Conservation (phyloP, 2,888 invertebrate species). For the Adelphocoris suturalis region DNA sequence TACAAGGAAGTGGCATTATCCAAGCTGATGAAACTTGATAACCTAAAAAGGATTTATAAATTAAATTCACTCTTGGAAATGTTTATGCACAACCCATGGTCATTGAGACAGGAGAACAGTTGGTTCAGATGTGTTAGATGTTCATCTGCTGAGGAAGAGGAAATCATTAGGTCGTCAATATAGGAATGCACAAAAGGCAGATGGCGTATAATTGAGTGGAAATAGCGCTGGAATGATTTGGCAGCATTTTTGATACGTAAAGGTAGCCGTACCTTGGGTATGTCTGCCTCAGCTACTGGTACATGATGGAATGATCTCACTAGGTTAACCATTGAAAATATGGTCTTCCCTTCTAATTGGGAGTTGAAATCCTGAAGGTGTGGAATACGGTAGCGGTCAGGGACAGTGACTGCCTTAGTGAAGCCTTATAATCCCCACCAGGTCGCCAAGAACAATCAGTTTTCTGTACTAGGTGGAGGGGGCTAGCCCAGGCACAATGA, state of each 20-base stretch:
- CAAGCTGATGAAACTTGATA: conserved; percentile 75
- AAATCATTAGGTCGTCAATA: conserved; percentile 76
- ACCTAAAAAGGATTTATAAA: conserved; percentile 76
- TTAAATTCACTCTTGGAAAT: conserved; percentile 77
- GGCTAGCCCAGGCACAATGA: conserved; percentile 68
- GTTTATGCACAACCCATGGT: conserved; percentile 77
- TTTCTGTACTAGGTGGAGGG: conserved; percentile 53
- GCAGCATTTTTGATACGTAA: conserved; percentile 75
- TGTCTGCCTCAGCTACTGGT: conserved; percentile 76
- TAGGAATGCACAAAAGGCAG: conserved; percentile 75
- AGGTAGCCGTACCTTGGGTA: conserved; percentile 75
- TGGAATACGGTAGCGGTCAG: conserved; percentile 77
- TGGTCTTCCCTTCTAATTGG: conserved; percentile 75
- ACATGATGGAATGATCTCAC: conserved; percentile 78
- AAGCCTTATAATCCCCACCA: conserved; percentile 78
- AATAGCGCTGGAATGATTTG: conserved; percentile 76
- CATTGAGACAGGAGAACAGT: conserved; percentile 74
- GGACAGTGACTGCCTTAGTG: conserved; percentile 77
- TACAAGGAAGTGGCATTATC: conserved; percentile 77
- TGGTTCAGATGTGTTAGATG: conserved; percentile 74
- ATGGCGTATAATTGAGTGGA: conserved; percentile 74
- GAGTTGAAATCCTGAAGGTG: conserved; percentile 77
- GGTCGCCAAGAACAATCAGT: conserved; percentile 76
- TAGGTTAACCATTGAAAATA: conserved; percentile 74
- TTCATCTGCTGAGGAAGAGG: conserved; percentile 73